A percentile compares a stretch with the other conserved stretches of the same genome.
Conservation (phyloP, 2,888 invertebrate species). For the Salticus scenicus region DNA sequence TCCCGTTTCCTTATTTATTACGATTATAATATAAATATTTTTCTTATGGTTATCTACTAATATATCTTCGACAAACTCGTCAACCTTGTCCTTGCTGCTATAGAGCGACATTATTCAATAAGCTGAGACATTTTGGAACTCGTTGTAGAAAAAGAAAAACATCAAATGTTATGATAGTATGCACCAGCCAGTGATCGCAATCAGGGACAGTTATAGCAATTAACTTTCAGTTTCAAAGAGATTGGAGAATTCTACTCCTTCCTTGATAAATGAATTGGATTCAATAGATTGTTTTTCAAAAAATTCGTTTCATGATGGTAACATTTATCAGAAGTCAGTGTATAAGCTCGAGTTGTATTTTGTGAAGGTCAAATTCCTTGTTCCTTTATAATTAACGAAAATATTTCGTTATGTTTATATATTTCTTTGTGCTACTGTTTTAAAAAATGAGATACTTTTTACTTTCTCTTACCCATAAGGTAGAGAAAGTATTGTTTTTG, state of each 20-base stretch:
- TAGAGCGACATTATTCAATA: background rate
- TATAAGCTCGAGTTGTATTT: background rate
- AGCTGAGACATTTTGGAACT: background rate
- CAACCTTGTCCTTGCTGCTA: background rate
- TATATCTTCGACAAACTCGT: background rate
- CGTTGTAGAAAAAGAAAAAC: background rate
- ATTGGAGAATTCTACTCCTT: background rate
- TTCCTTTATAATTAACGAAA: background rate
- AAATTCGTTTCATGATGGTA: background rate
- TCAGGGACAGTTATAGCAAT: constrained; percentile 6
- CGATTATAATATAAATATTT: background rate
- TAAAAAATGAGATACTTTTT: too few species aligned
- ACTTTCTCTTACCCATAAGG: too few species aligned
- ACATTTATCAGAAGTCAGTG: background rate
- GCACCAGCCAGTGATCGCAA: constrained; percentile 9
- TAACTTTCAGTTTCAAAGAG: constrained; percentile 20
- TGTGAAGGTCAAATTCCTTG: background rate
- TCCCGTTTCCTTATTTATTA: too few species aligned
- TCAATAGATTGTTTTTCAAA: background rate
- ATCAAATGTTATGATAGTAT: background rate
- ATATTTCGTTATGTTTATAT: too few species aligned
- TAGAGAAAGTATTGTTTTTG: too few species aligned
- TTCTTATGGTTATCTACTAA: background rate
- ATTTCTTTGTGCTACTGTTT: too few species aligned
- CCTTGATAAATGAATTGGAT: background rate